These are phyloP conservation scores for Neopelma chrysocephalum DNA, from an alignment of 2,797 vertebrate species.

Conservation along the genomic window DNA sequence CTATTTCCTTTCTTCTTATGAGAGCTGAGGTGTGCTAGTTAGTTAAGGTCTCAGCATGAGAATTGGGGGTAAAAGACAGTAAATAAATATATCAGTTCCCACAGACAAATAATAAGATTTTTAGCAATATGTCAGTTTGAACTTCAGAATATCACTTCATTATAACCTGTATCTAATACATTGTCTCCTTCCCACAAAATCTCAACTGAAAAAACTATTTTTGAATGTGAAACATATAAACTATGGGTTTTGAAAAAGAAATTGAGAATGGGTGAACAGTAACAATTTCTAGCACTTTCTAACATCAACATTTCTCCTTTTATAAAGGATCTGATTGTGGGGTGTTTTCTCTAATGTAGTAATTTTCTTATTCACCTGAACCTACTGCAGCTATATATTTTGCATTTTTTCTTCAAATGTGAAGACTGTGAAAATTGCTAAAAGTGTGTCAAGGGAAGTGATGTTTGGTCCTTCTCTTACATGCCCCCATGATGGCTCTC, in stretches of 20 bases:
- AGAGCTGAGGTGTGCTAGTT: neutral
- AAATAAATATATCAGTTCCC: neutral
- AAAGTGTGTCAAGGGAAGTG: neutral
- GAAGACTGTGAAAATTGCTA: neutral
- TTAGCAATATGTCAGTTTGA: neutral
- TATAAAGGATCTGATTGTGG: neutral
- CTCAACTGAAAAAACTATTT: neutral
- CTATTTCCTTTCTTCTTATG: neutral
- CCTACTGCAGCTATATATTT: neutral
- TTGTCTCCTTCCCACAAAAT: neutral
- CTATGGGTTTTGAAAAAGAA: fast-evolving
- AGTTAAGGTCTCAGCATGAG: neutral
- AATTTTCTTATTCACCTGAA: neutral
- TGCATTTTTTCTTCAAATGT: neutral
- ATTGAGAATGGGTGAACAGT: neutral
- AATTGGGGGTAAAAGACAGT: neutral
- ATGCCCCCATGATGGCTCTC: neutral
- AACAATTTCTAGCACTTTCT: neutral
- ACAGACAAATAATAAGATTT: neutral
- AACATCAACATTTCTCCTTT: neutral
- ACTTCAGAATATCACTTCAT: neutral
- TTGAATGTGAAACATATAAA: neutral
- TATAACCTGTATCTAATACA: neutral
- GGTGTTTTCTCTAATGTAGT: neutral
- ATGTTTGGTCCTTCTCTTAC: neutral